A percentile compares a stretch with the other conserved stretches of the same genome.
Evolutionary conservation across 2,113 vertebrate genomes (phyloP).

Genomic region (mouse (Mus musculus)): GRCm39 chr6:31722501-31723000

Average conservation of each 20-base stretch:
- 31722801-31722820: background rate
- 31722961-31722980: background rate
- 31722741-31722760: background rate
- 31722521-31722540: background rate
- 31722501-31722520: background rate
- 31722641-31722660: background rate
- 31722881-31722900: background rate
- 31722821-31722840: background rate
- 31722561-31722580: background rate
- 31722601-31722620: background rate
- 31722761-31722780: background rate
- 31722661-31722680: background rate
- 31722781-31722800: background rate
- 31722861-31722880: background rate
- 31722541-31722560: background rate
- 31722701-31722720: background rate
- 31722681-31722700: background rate
- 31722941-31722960: background rate
- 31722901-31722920: background rate
- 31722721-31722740: background rate
- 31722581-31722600: no score
- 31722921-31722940: no score
- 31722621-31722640: background rate
- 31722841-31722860: background rate
- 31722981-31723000: background rate